phyloP scores from a whole-genome alignment of 2,113 vertebrate species.

The Brachypteracias leptosomus region DNA sequence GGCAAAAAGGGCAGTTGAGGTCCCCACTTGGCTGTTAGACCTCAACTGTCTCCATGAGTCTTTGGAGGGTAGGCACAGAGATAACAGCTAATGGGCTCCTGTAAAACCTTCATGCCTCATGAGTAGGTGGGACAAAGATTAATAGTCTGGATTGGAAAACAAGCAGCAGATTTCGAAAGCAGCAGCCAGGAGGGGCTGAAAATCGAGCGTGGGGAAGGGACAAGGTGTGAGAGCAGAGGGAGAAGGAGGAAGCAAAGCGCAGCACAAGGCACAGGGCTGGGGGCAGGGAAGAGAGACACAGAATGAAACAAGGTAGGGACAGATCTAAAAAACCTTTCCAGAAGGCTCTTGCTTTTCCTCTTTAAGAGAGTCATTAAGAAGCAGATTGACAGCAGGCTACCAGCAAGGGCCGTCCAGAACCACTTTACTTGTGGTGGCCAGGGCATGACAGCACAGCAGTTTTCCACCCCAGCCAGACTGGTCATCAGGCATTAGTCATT shows the following conservation, averaged over 20 bases:
- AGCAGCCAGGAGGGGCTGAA: not conserved
- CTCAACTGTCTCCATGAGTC: not conserved
- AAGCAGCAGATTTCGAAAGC: not conserved
- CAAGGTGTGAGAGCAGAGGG: not conserved
- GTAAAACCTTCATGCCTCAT: constrained; percentile 14
- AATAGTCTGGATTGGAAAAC: not conserved
- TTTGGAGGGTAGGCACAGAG: not conserved
- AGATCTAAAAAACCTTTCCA: not conserved
- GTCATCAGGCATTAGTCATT: constrained; percentile 45
- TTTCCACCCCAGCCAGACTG: not conserved
- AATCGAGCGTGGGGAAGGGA: not conserved
- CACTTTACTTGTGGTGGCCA: not conserved
- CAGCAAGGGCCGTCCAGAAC: not conserved
- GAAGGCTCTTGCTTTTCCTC: not conserved
- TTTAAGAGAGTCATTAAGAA: constrained; percentile 1
- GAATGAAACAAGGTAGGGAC: not conserved
- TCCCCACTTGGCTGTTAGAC: not conserved
- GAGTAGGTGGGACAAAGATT: constrained; percentile 50
- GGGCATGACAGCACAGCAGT: constrained; percentile 37
- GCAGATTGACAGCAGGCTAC: not conserved
- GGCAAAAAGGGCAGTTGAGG: not conserved
- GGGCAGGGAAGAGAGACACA: not conserved
- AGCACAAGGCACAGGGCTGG: not conserved
- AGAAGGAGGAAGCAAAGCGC: not conserved
- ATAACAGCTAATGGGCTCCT: constrained; percentile 33